phyloP scores from a whole-genome alignment of 2,113 vertebrate genomes.

The Lipotes vexillifer region DNA sequence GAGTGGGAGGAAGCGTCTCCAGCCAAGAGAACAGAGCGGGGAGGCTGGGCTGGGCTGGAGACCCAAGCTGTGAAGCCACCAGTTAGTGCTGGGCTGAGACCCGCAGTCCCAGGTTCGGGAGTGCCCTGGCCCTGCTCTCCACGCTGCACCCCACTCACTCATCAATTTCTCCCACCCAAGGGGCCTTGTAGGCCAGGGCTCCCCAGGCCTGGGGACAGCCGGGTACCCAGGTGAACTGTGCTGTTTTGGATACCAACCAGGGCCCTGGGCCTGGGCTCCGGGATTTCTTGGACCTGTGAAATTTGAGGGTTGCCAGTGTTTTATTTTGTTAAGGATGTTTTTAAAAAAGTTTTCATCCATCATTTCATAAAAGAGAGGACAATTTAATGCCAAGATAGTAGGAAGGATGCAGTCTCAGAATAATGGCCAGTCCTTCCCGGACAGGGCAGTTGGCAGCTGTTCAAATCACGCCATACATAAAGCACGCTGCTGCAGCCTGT shows the following conservation, averaged over 20 bases:
- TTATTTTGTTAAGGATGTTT: constrained; percentile 52
- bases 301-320: constrained; percentile 33
- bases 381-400: constrained; percentile 1
- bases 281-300: constrained; percentile 15
- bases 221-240: background rate
- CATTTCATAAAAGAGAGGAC: constrained; percentile 44
- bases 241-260: background rate
- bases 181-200: background rate
- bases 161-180: background rate
- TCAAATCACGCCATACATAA: background rate
- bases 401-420: constrained; percentile 22
- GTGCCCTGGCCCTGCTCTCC: background rate
- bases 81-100: background rate
- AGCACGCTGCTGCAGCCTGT: fast-evolving
- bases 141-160: background rate
- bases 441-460: background rate
- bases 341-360: constrained; percentile 14
- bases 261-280: background rate
- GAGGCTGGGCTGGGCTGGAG: background rate
- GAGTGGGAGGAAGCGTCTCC: background rate
- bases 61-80: background rate
- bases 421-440: background rate
- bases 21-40: background rate
- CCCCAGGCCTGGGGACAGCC: background rate
- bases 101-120: background rate